These are phyloP conservation scores for Addax nasomaculatus DNA, from an alignment of 2,113 vertebrate genomes.

Conservation along the genomic window DNA sequence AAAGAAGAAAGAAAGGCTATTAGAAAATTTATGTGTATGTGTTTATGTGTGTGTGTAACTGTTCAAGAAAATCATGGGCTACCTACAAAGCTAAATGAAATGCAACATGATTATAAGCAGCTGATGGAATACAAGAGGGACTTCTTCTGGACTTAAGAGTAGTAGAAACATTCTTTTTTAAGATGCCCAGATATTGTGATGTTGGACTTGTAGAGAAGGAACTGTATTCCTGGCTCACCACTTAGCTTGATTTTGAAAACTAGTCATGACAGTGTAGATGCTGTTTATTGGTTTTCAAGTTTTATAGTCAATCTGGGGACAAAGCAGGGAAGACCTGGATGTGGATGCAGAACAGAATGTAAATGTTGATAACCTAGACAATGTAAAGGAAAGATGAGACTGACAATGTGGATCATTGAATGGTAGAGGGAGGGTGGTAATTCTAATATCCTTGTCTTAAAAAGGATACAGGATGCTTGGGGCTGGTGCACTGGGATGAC, in stretches of 20 bases:
- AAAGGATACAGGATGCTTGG: background rate
- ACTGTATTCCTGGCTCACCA: conserved; percentile 25
- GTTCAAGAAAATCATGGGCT: background rate
- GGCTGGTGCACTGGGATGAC: too few relatives aligned
- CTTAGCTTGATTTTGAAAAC: conserved; percentile 47
- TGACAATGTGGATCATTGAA: background rate
- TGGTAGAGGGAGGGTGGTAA: background rate
- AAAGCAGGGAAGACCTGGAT: conserved; percentile 30
- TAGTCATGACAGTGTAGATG: conserved; percentile 24
- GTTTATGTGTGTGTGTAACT: background rate
- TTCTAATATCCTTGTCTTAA: background rate
- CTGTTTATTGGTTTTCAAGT: conserved; percentile 39
- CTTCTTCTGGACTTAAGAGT: background rate
- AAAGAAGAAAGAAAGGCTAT: background rate
- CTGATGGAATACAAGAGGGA: background rate
- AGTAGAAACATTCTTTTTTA: background rate
- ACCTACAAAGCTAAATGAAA: conserved; percentile 47
- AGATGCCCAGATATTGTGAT: background rate
- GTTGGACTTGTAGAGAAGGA: conserved; percentile 35
- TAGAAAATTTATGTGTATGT: background rate
- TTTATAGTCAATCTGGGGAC: conserved; percentile 14
- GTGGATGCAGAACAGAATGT: background rate
- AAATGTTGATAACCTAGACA: conserved; percentile 25
- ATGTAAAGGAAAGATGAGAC: conserved; percentile 35
- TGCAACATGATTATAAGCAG: background rate